These are phyloP conservation scores for Myotis vivesi DNA, from an alignment of 2,797 vertebrate genomes.

Conservation along the genomic window DNA sequence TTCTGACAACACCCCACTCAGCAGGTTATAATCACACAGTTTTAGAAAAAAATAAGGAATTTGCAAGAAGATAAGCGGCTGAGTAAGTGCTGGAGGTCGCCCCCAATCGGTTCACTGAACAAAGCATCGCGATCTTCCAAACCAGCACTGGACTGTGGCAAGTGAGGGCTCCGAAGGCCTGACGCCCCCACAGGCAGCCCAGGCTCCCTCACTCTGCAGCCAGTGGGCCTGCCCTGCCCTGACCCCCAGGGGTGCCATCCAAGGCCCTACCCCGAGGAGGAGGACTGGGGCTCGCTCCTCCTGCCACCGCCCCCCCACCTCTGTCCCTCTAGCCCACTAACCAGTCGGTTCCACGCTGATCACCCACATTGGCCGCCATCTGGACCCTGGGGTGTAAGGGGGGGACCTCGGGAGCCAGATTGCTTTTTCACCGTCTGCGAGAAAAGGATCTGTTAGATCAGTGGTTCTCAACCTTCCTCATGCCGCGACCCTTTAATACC, in stretches of 20 bases:
- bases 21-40: neutral
- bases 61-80: neutral
- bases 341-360: conserved; percentile 79
- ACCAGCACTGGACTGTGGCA: neutral
- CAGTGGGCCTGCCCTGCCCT: neutral
- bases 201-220: neutral
- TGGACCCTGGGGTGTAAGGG: conserved; percentile 63
- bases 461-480: no score
- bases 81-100: neutral
- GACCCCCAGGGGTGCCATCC: no score
- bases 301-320: neutral
- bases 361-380: conserved; percentile 82
- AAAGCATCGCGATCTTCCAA: neutral
- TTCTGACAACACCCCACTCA: neutral
- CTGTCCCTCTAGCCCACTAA: conserved; percentile 53
- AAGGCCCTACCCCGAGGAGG: no score
- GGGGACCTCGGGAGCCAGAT: conserved; percentile 55
- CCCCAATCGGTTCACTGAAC: neutral
- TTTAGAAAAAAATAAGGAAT: neutral
- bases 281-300: neutral
- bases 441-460: neutral
- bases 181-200: neutral
- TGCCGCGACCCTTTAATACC: no score
- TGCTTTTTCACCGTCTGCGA: conserved; percentile 53
- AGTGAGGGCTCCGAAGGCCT: neutral